Conservation (phyloP, 1,140 invertebrate species). For the Caenorhabditis briggsae region DNA sequence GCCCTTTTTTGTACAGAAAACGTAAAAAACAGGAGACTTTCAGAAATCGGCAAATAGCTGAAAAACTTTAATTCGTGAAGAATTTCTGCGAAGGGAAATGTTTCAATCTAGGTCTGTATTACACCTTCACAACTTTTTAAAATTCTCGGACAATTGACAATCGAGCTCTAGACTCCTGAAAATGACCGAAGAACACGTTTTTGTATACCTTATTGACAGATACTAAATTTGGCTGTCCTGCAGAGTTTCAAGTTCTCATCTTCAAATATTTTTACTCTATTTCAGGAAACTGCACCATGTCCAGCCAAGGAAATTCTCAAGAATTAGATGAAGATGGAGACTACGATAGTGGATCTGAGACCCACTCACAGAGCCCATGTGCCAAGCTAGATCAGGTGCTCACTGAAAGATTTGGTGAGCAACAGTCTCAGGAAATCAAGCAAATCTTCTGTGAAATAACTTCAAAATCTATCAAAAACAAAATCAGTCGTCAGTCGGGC, state of each 20-base stretch:
- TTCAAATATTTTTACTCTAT: background rate
- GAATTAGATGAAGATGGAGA: slow-evolving; percentile 34
- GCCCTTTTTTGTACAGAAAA: too few relatives aligned
- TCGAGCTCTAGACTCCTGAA: too few relatives aligned
- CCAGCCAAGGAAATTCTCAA: background rate
- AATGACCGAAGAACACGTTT: too few relatives aligned
- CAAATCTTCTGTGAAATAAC: slow-evolving; percentile 36
- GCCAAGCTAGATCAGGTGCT: background rate
- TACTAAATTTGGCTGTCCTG: too few relatives aligned
- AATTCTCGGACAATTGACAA: too few relatives aligned
- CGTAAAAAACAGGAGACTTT: too few relatives aligned
- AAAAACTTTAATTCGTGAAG: too few relatives aligned
- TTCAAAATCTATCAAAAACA: background rate
- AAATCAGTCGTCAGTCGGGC: background rate
- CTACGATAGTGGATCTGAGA: slow-evolving; percentile 25
- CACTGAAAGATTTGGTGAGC: background rate
- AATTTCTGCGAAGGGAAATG: too few relatives aligned
- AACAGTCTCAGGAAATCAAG: slow-evolving; percentile 4
- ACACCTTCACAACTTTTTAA: background rate
- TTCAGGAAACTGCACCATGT: slow-evolving; percentile 32
- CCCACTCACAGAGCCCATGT: background rate
- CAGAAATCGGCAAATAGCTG: too few relatives aligned
- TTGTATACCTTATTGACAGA: too few relatives aligned
- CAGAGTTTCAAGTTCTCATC: too few relatives aligned
- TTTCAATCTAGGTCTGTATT: too few relatives aligned